Evolutionary conservation across 2,797 vertebrate species (phyloP).

Genomic region (Malurus splendens): DNA sequence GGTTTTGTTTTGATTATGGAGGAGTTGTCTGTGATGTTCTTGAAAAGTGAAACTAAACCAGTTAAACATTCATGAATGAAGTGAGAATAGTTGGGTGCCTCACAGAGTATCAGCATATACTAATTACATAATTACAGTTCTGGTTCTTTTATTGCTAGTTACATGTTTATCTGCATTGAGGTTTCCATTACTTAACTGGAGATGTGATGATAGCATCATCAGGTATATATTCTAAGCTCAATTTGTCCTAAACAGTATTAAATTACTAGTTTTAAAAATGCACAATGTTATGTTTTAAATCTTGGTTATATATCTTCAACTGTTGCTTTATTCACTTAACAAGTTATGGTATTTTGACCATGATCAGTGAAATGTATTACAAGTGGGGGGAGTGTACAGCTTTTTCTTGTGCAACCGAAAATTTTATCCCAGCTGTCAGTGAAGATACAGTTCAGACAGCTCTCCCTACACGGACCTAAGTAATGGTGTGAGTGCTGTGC

Average conservation of each 20-base stretch:
- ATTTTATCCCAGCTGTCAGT: neutral
- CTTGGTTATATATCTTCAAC: neutral
- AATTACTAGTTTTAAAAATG: neutral
- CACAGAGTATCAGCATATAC: neutral
- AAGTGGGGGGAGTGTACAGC: neutral
- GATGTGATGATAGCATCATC: neutral
- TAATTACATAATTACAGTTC: conserved; percentile 9
- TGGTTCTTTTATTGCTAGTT: neutral
- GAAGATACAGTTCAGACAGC: neutral
- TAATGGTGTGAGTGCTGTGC: neutral
- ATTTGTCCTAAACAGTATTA: neutral
- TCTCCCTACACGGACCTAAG: neutral
- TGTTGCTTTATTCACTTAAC: neutral
- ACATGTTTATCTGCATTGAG: neutral
- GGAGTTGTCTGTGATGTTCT: neutral
- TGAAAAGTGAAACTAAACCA: neutral
- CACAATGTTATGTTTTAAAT: neutral
- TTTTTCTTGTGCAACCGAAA: neutral
- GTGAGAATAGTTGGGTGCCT: neutral
- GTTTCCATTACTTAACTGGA: neutral
- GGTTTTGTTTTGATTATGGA: neutral
- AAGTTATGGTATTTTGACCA: neutral
- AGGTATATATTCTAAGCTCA: neutral
- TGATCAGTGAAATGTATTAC: neutral
- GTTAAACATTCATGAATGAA: neutral